These are phyloP conservation scores for Nomada fucata DNA, from an alignment of 2,888 invertebrate genomes.

Conservation along the genomic window DNA sequence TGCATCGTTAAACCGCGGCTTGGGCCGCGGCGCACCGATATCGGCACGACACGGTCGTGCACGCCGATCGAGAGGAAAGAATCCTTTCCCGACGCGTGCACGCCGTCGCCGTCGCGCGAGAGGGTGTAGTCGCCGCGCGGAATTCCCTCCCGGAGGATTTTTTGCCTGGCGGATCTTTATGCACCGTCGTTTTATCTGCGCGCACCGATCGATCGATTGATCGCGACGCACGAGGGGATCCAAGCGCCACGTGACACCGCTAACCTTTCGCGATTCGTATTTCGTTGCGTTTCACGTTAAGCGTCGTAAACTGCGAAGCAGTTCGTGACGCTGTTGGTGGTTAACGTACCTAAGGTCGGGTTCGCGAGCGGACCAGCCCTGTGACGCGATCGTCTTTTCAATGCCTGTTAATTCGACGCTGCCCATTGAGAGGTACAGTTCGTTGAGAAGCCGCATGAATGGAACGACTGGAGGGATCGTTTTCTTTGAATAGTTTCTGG, in stretches of 20 bases:
- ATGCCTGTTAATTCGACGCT: too few species aligned
- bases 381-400: not conserved
- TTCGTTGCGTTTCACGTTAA: slow-evolving; percentile 9
- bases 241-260: slow-evolving; percentile 53
- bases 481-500: not conserved
- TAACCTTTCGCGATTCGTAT: slow-evolving; percentile 44
- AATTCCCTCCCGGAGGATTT: slow-evolving; percentile 40
- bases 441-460: too few species aligned
- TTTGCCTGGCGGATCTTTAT: slow-evolving; percentile 42
- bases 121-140: slow-evolving; percentile 50
- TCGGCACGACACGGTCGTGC: slow-evolving; percentile 23
- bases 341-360: slow-evolving; percentile 20
- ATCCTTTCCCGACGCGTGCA: slow-evolving; percentile 53
- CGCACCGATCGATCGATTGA: slow-evolving; percentile 43
- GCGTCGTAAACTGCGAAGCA: not conserved
- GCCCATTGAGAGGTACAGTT: not conserved
- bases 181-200: not conserved
- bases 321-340: not conserved
- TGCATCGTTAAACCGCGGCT: slow-evolving; percentile 62
- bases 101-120: slow-evolving; percentile 23
- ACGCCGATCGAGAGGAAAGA: slow-evolving; percentile 36
- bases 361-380: not conserved
- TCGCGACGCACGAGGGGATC: slow-evolving; percentile 28
- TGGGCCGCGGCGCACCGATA: slow-evolving; percentile 24
- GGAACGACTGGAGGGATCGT: too few species aligned